A percentile compares a stretch with the other conserved stretches of the same genome.
Evolutionary conservation across 2,888 invertebrate species (phyloP).

Genomic region (Unio delphinus): DNA sequence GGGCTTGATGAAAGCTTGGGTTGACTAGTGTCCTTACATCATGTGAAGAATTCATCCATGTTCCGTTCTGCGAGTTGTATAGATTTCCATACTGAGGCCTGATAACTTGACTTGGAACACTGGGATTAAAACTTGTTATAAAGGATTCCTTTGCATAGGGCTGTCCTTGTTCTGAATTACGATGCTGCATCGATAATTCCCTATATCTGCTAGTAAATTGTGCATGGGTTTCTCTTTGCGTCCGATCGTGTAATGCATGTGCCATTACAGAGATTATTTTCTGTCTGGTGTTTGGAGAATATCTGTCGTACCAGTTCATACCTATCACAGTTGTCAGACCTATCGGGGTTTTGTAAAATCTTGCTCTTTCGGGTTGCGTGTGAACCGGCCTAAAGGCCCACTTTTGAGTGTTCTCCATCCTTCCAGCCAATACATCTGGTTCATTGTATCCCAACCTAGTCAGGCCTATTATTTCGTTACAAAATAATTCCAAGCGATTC

Average conservation of each 20-base stretch:
- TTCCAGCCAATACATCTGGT: neutral
- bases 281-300: conserved; percentile 6
- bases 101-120: too few species aligned
- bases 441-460: conserved; percentile 14
- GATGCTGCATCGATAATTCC: too few species aligned
- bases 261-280: conserved; percentile 8
- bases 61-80: too few species aligned
- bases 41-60: too few species aligned
- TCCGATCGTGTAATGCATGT: conserved; percentile 1
- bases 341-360: conserved; percentile 19
- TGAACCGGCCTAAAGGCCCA: conserved; percentile 32
- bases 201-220: too few species aligned
- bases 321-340: conserved; percentile 23
- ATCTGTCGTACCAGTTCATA: conserved; percentile 31
- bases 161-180: too few species aligned
- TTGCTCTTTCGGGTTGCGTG: conserved; percentile 10
- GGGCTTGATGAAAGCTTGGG: too few species aligned
- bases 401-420: neutral
- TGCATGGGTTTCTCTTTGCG: too few species aligned
- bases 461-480: conserved; percentile 25
- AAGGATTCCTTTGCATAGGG: too few species aligned
- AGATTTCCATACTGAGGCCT: too few species aligned
- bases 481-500: conserved; percentile 12
- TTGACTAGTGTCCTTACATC: too few species aligned
- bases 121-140: too few species aligned